Evolutionary conservation across 1,140 invertebrate genomes (phyloP).

Genomic region (Danaus melanippus): DNA sequence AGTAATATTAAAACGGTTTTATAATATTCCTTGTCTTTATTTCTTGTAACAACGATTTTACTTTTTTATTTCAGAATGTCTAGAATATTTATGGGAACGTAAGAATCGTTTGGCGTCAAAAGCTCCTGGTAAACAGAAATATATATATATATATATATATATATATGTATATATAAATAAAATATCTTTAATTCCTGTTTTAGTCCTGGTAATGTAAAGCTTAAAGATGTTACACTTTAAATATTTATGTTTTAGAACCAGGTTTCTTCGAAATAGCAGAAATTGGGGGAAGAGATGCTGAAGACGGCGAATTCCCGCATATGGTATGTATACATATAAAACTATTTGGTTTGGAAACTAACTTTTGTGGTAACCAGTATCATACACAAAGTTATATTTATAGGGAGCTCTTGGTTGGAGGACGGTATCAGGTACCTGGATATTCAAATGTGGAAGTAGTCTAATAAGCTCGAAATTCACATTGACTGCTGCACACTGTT

Average conservation of each 20-base stretch:
- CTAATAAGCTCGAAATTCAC: conserved; percentile 23
- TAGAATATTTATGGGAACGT: conserved; percentile 23
- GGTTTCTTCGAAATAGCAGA: no score
- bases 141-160: no score
- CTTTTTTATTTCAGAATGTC: conserved; percentile 18
- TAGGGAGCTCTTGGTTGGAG: conserved; percentile 16
- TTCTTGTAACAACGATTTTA: neutral
- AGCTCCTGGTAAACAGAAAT: no score
- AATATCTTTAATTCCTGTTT: no score
- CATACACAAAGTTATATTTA: neutral
- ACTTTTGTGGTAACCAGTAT: no score
- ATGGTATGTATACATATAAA: conserved; percentile 6
- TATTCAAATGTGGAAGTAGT: conserved; percentile 23
- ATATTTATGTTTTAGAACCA: no score
- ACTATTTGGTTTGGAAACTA: no score
- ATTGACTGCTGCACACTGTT: conserved; percentile 24
- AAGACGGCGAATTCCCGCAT: conserved; percentile 20
- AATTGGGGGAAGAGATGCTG: conserved; percentile 12
- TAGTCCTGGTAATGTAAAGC: no score
- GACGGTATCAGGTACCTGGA: conserved; percentile 2
- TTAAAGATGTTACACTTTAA: no score
- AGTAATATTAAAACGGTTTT: no score
- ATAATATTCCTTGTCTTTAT: no score
- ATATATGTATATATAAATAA: no score
- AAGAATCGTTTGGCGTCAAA: conserved; percentile 1